These are phyloP conservation scores for Himalopsyche anomala DNA, from an alignment of 2,888 invertebrate genomes.

Conservation along the genomic window DNA sequence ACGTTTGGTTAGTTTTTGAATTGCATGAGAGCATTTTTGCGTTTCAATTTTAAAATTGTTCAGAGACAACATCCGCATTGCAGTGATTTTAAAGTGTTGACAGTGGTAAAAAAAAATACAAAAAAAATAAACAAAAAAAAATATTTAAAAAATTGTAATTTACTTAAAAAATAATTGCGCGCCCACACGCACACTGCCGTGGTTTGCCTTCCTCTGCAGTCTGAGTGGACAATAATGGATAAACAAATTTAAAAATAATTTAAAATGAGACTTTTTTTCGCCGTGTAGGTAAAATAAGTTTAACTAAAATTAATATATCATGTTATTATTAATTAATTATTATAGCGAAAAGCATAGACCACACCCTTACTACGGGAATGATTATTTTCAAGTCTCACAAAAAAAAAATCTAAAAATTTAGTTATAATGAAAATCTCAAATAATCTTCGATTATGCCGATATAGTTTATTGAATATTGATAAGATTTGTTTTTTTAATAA, in stretches of 20 bases:
- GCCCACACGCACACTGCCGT: conserved; percentile 42
- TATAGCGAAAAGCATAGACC: conserved; percentile 34
- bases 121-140: conserved; percentile 28
- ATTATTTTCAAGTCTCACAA: conserved; percentile 32
- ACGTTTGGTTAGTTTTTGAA: conserved; percentile 13
- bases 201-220: conserved; percentile 42
- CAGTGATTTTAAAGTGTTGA: conserved; percentile 40
- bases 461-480: conserved; percentile 3
- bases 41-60: conserved; percentile 36
- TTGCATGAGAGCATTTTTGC: neutral
- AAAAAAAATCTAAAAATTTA: conserved; percentile 27
- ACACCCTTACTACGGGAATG: conserved; percentile 40
- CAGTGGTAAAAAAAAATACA: conserved; percentile 1
- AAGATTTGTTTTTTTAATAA: neutral
- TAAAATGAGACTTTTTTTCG: conserved; percentile 41
- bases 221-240: conserved; percentile 42
- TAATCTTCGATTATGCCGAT: conserved; percentile 2
- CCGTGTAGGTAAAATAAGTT: conserved; percentile 42
- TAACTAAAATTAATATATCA: conserved; percentile 32
- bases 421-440: conserved; percentile 22
- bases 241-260: conserved; percentile 36
- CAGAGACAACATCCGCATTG: conserved; percentile 1
- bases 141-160: conserved; percentile 12
- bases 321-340: conserved; percentile 42
- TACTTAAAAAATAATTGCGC: conserved; percentile 34